These are phyloP conservation scores for Rattus norvegicus DNA, from an alignment of 2,113 vertebrate species.

Conservation along the genomic window GRCr8 NC_086019.1:104659001-104659500, in stretches of 20 bases:
- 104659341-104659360: neutral
- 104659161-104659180: neutral
- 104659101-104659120: neutral
- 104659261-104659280: neutral
- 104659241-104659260: conserved; percentile 39
- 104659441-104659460: neutral
- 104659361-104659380: neutral
- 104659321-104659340: neutral
- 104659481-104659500: neutral
- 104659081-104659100: neutral
- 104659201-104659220: accelerated
- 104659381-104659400: neutral
- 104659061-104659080: neutral
- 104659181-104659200: accelerated
- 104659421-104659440: neutral
- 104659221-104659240: neutral
- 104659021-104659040: neutral
- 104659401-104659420: neutral
- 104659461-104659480: neutral
- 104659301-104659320: neutral
- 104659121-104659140: neutral
- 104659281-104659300: neutral
- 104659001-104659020: neutral
- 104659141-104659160: neutral
- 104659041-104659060: no score